Evolutionary conservation across 2,888 invertebrate species (phyloP).

Genomic region (Caenorhabditis imperialis): DNA sequence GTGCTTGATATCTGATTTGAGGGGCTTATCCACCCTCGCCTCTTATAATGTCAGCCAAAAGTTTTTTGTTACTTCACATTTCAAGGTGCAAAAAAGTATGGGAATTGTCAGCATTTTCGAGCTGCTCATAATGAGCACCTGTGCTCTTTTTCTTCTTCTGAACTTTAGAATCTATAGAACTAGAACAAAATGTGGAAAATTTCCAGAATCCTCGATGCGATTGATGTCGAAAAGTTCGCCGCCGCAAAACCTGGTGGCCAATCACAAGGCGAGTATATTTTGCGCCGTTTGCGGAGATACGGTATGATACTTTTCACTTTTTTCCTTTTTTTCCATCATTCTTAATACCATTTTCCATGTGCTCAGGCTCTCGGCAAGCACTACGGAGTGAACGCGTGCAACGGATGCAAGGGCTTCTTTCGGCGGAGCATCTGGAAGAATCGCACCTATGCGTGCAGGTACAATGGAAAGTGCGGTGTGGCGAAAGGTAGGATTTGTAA

Average conservation of each 20-base stretch:
- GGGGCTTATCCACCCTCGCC: too few relatives aligned
- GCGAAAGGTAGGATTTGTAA: constrained; percentile 56
- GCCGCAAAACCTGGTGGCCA: constrained; percentile 42
- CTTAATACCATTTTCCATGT: not conserved
- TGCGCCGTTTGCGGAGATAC: constrained; percentile 58
- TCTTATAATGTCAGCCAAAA: too few relatives aligned
- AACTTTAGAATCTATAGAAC: constrained; percentile 27
- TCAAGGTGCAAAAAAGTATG: too few relatives aligned
- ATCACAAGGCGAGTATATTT: constrained; percentile 48
- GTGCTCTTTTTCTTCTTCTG: constrained; percentile 8
- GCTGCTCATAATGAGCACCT: too few relatives aligned
- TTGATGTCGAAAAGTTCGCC: constrained; percentile 31
- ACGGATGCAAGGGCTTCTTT: constrained; percentile 77
- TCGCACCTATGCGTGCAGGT: constrained; percentile 56
- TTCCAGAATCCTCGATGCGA: constrained; percentile 40
- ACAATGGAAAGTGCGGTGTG: constrained; percentile 53
- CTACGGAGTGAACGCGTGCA: constrained; percentile 70
- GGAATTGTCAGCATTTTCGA: too few relatives aligned
- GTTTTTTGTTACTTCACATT: too few relatives aligned
- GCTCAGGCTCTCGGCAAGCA: constrained; percentile 68
- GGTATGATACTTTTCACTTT: too few relatives aligned
- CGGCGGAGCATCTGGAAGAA: constrained; percentile 65
- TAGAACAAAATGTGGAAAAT: constrained; percentile 2
- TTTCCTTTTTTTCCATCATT: too few relatives aligned
- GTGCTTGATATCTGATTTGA: constrained; percentile 49